These are phyloP conservation scores for Acronicta alni DNA, from an alignment of 2,888 invertebrate species.

Conservation along the genomic window DNA sequence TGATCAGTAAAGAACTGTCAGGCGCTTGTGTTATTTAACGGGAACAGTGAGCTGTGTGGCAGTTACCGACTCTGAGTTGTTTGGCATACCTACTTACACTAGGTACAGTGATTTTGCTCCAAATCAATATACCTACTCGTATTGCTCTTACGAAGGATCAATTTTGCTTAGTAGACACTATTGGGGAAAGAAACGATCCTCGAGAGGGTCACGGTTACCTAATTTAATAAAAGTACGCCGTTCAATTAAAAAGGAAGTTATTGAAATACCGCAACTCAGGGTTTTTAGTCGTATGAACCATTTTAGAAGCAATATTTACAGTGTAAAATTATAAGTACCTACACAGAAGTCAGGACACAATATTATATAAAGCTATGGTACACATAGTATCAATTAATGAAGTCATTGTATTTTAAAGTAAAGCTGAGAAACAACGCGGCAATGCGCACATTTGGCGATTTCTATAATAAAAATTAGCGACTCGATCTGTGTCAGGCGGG, in stretches of 20 bases:
- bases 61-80: background rate
- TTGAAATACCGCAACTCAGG: conserved; percentile 7
- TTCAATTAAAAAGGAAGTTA: background rate
- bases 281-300: conserved; percentile 4
- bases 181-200: too few relatives aligned
- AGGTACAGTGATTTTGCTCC: too few relatives aligned
- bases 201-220: too few relatives aligned
- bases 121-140: too few relatives aligned
- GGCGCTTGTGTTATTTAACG: conserved; percentile 6
- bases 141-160: too few relatives aligned
- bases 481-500: conserved; percentile 14
- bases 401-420: conserved; percentile 22
- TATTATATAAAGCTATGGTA: conserved; percentile 50
- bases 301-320: conserved; percentile 43
- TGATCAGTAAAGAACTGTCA: conserved; percentile 13
- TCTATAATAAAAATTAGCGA: conserved; percentile 15
- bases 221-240: background rate
- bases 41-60: background rate
- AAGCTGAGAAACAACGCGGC: conserved; percentile 2
- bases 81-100: background rate
- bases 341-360: conserved; percentile 45
- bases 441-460: conserved; percentile 9
- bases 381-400: conserved; percentile 23
- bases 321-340: conserved; percentile 51
- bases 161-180: too few relatives aligned